Conservation (phyloP, 2,888 invertebrate genomes). For the Myopa testacea region DNA sequence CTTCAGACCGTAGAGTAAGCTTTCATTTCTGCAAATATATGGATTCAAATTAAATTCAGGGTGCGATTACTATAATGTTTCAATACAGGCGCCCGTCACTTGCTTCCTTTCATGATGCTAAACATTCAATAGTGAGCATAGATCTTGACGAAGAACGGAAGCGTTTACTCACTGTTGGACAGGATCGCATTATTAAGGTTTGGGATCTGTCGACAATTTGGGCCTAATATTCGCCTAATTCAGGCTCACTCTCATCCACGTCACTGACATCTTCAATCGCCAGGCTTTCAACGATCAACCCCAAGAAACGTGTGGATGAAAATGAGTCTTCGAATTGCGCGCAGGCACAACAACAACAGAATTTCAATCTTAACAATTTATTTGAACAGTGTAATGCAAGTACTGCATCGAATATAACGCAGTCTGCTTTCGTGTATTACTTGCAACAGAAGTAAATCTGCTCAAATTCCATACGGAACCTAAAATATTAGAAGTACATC, state of each 20-base stretch:
- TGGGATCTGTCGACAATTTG: slow-evolving; percentile 85
- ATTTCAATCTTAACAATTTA: slow-evolving; percentile 30
- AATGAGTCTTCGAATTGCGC: slow-evolving; percentile 20
- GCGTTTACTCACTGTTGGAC: slow-evolving; percentile 91
- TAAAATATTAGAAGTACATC: not conserved
- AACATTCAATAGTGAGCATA: slow-evolving; percentile 90
- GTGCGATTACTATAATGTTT: not conserved
- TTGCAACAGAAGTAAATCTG: slow-evolving; percentile 38
- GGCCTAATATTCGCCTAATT: slow-evolving; percentile 56
- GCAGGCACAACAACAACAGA: slow-evolving; percentile 14
- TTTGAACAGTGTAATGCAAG: slow-evolving; percentile 29
- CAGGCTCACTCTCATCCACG: slow-evolving; percentile 28
- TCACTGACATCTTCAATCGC: slow-evolving; percentile 21
- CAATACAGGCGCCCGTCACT: slow-evolving; percentile 82
- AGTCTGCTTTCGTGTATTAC: slow-evolving; percentile 39
- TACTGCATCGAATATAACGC: slow-evolving; percentile 25
- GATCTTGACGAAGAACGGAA: slow-evolving; percentile 90
- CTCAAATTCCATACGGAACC: not conserved
- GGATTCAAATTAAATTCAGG: no score
- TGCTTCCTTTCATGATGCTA: slow-evolving; percentile 95
- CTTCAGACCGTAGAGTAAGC: slow-evolving; percentile 89
- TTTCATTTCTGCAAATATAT: slow-evolving; percentile 2
- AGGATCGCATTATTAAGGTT: slow-evolving; percentile 94
- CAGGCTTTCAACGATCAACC: slow-evolving; percentile 13
- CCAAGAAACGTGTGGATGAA: slow-evolving; percentile 15